phyloP scores from a whole-genome alignment of 2,113 vertebrate genomes.

The Chauna torquata region DNA sequence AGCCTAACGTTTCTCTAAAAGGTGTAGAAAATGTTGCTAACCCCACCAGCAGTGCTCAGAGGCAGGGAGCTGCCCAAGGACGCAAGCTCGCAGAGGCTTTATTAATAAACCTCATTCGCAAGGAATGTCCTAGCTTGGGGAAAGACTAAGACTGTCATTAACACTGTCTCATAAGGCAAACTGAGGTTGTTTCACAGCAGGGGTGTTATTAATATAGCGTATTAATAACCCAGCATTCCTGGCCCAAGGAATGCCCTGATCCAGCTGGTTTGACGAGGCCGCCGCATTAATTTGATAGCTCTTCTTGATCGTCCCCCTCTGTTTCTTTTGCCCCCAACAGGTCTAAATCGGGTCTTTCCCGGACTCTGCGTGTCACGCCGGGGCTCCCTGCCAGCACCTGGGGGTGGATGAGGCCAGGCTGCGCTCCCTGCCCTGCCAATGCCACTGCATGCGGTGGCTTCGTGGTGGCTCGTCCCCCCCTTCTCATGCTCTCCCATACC shows the following conservation, averaged over 20 bases:
- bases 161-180: not conserved
- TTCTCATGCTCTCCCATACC: not conserved
- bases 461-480: not conserved
- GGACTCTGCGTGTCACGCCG: not conserved
- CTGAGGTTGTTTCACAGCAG: not conserved
- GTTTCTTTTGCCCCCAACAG: not conserved
- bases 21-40: not conserved
- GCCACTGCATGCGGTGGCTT: not conserved
- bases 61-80: not conserved
- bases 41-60: accelerated
- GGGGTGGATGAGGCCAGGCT: not conserved
- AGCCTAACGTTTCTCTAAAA: not conserved
- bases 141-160: not conserved
- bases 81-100: not conserved
- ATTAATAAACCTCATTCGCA: not conserved
- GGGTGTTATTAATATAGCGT: not conserved
- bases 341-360: not conserved
- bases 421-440: not conserved
- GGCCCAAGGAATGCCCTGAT: not conserved
- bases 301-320: not conserved
- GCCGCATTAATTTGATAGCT: not conserved
- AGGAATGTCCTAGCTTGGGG: not conserved
- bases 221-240: conserved; percentile 20
- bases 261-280: not conserved
- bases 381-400: not conserved